These are phyloP conservation scores for Toxostoma redivivum DNA, from an alignment of 2,113 vertebrate genomes.

Conservation along the genomic window DNA sequence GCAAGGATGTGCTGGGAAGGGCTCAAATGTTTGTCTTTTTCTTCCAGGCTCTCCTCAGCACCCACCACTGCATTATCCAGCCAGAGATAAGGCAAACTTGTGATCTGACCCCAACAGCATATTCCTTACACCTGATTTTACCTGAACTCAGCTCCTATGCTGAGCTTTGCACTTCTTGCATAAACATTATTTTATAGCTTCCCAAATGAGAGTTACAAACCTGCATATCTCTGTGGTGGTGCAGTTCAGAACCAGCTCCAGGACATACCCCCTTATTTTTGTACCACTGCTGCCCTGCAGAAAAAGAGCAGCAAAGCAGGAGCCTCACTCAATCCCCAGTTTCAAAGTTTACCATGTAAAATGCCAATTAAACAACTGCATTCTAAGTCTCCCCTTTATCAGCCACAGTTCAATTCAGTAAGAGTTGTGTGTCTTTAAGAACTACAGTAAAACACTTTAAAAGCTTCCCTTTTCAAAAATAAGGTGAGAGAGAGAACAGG, in stretches of 20 bases:
- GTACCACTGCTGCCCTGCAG: background rate
- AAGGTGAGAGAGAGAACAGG: background rate
- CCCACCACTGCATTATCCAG: background rate
- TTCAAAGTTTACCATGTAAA: background rate
- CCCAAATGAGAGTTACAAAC: background rate
- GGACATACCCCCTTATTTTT: background rate
- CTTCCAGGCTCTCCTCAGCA: background rate
- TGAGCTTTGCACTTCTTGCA: background rate
- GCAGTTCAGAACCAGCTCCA: background rate
- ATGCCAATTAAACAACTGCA: background rate
- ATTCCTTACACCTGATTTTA: background rate
- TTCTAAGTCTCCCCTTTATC: background rate
- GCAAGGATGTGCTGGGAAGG: background rate
- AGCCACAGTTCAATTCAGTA: fast-evolving
- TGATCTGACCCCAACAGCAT: background rate
- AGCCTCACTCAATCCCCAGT: background rate
- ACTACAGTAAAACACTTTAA: background rate
- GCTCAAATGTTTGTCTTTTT: background rate
- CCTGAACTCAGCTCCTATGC: background rate
- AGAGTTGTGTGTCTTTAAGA: background rate
- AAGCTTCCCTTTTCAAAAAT: background rate
- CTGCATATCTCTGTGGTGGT: fast-evolving
- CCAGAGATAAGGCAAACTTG: background rate
- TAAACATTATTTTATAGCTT: background rate
- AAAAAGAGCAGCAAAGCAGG: background rate